Percentiles rank a stretch among this genome's conserved stretches.
Evolutionary conservation across 2,113 vertebrate genomes (phyloP).

Genomic region (Stegostoma tigrinum): DNA sequence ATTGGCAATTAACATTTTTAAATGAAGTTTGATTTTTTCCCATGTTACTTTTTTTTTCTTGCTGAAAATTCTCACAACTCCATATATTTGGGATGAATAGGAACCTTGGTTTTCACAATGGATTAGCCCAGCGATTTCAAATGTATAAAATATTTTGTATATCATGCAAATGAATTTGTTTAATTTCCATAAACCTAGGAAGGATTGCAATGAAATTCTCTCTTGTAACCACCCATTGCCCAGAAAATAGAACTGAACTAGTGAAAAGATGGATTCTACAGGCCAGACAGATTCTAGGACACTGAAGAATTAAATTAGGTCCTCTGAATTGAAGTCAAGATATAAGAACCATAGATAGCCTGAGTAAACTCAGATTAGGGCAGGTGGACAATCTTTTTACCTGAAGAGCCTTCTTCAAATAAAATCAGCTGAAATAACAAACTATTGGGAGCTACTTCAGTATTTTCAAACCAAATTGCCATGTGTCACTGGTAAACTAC

Average conservation of each 20-base stretch:
- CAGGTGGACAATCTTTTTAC: background rate
- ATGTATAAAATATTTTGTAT: background rate
- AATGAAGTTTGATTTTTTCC: background rate
- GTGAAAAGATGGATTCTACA: background rate
- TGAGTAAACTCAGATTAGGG: background rate
- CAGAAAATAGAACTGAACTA: background rate
- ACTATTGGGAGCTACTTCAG: background rate
- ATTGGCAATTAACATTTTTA: constrained; percentile 22
- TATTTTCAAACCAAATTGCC: background rate
- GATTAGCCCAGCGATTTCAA: background rate
- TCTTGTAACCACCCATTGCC: background rate
- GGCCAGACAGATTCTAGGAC: background rate
- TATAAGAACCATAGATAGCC: background rate
- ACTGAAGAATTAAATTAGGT: background rate
- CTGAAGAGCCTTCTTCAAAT: background rate
- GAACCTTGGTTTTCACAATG: background rate
- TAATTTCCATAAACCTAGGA: background rate
- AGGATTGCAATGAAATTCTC: background rate
- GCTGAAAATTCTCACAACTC: background rate
- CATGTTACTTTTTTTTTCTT: background rate
- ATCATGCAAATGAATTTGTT: background rate
- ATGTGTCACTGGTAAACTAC: background rate
- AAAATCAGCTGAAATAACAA: background rate
- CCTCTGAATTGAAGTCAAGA: background rate
- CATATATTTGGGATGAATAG: background rate